Evolutionary conservation across 1,140 invertebrate species (phyloP), one percentile per base, ranked within the genome.

Genomic region (Aricia agestis): DNA sequence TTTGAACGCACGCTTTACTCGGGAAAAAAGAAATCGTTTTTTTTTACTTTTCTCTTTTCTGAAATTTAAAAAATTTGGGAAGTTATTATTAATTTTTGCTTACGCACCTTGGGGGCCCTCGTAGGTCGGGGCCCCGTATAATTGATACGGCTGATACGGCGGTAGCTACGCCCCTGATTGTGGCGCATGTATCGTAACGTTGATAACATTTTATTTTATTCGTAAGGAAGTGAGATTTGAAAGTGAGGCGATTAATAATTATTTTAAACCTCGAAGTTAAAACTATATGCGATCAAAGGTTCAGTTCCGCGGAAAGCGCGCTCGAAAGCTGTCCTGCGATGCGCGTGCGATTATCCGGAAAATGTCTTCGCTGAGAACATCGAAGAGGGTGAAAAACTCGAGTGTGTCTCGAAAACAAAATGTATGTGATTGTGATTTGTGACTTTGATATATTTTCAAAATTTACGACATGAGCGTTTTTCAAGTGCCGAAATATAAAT

Each of bases 321-420:
- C 18, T 1, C 59, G 59, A 18, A 63, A 42, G 17, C n/a, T 15
- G 31, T 32, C 36, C 32, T 25, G 17, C 57, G 36, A 68, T 18
- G 65, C 13, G 42, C 31, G 52, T n/a, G 41, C 41, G 67, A 71
- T 71, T 73, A 63, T 52, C 76, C 84, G 73, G 72, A 10, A 52
- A 9, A 80, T 80, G 74, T 73, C 78, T 76, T 81, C 76, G 70
- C 75, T 73, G 61, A 81, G 78, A 72, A 42, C 61, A 65, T 66
- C 75, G 45, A 79, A 81, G 70, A 78, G 76, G 69, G 68, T 71
- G 6, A 77, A 76, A 67, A 84, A 74, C 66, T 82, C 83, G 78
- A 82, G 83, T 17, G 19, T 61, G 31, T 52, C 58, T 59, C 66
- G 18, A 57, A 31, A 17, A 58, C 66, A 59, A 65, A 68, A 63